Evolutionary conservation across 2,113 vertebrate genomes (phyloP).

Genomic region (Datnioides undecimradiatus): DNA sequence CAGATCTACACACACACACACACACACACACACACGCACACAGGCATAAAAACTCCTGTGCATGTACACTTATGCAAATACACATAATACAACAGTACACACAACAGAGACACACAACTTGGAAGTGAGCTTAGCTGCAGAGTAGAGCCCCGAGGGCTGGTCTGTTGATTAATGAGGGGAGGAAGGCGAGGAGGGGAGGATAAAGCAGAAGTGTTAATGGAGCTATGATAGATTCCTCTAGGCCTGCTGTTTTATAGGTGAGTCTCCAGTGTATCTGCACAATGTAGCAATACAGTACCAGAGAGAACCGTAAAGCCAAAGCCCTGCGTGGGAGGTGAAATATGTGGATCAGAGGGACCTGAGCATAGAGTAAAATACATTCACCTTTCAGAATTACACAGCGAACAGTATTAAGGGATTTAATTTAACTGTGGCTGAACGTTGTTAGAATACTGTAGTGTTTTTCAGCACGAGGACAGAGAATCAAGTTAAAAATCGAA

Average conservation of each 20-base stretch:
- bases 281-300: conserved; percentile 52
- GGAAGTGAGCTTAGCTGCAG: conserved; percentile 63
- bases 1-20: not conserved
- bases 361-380: conserved; percentile 7
- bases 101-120: conserved; percentile 17
- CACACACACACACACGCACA: not conserved
- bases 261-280: conserved; percentile 65
- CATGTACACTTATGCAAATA: conserved; percentile 13
- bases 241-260: conserved; percentile 72
- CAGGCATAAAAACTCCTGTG: not conserved
- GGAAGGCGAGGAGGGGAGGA: conserved; percentile 74
- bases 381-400: conserved; percentile 20
- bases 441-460: not conserved
- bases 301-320: conserved; percentile 21
- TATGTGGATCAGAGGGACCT: conserved; percentile 40
- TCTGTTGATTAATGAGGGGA: conserved; percentile 78
- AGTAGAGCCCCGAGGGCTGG: conserved; percentile 68
- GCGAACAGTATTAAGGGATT: conserved; percentile 10
- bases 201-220: conserved; percentile 79
- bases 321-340: conserved; percentile 33
- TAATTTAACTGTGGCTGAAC: not conserved
- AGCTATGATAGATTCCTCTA: conserved; percentile 79
- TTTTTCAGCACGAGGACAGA: conserved; percentile 10
- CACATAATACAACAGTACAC: conserved; percentile 2
- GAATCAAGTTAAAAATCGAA: conserved; percentile 1